Conservation (phyloP, 2,888 invertebrate genomes). For the Drosophila paranaensis region DNA sequence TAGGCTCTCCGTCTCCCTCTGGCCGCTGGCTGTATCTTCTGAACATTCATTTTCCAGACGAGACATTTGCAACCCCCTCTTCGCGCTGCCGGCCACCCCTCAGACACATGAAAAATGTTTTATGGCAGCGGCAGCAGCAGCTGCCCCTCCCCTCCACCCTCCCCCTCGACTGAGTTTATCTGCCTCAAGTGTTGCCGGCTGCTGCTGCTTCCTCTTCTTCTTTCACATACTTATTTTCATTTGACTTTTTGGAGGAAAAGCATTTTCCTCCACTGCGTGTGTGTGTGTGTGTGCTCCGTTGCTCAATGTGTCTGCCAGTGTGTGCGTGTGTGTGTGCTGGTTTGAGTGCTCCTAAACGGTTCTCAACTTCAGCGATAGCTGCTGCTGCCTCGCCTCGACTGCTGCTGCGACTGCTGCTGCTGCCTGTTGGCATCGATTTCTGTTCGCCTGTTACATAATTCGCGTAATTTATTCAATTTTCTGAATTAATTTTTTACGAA, state of each 20-base stretch:
- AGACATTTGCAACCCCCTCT: constrained; percentile 71
- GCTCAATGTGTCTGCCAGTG: constrained; percentile 1
- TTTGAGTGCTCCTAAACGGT: constrained; percentile 66
- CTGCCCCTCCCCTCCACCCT: constrained; percentile 24
- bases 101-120: constrained; percentile 69
- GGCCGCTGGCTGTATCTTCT: constrained; percentile 6
- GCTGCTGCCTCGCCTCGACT: constrained; percentile 6
- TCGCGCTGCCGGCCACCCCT: constrained; percentile 46
- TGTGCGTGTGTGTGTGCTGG: constrained; percentile 24
- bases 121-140: constrained; percentile 49
- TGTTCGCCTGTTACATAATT: constrained; percentile 81
- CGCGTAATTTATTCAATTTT: constrained; percentile 84
- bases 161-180: constrained; percentile 33
- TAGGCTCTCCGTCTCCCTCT: background rate
- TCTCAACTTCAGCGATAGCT: constrained; percentile 63
- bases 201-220: constrained; percentile 51
- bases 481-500: constrained; percentile 76
- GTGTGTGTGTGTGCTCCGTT: constrained; percentile 28
- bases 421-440: constrained; percentile 48
- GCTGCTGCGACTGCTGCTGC: constrained; percentile 29
- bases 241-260: constrained; percentile 78
- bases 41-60: constrained; percentile 67
- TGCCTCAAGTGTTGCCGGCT: constrained; percentile 58
- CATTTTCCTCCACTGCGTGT: constrained; percentile 61
- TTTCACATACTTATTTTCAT: constrained; percentile 74